Base-by-base conservation (phyloP, 2,797 vertebrate species). In the Miichthys miiuy region DNA sequence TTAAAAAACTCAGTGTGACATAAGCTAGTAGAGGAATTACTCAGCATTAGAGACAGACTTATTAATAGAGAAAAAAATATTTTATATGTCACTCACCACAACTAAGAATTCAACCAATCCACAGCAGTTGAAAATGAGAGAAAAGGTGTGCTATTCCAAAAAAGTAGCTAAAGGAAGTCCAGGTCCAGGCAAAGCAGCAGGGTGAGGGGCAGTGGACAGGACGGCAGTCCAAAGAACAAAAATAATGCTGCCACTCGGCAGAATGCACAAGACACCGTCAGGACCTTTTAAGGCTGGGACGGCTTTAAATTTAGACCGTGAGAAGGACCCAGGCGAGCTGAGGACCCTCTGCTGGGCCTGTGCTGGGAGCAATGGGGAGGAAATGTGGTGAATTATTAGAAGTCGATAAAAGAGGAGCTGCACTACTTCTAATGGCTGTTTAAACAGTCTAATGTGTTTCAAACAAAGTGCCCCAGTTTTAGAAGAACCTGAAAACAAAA, bases 241-340 rank as follows among this genome's bases (percentile, higher is more conserved):
- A 99, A 99, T 99, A 99, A 97, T 96, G 96, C 95, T 94, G 97
- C 96, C 95, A 96, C 96, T 97, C 96, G 94, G 94, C 95, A 97
- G 97, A 98, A 97, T 96, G 96, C 94, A 91, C 95, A 94, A 95
- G 94, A 95, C 93, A 88, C 94, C 95, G 88, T 95, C 95, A 94
- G 89, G 95, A 94, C 98, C 98, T 98, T 99, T 98, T 99, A 99
- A 97, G 98, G 98, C 91, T 87, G 96, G 93, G 83, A 78, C 90
- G 83, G 86, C 84, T 93, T 96, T 99, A 99, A 98, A 99, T 97
- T 97, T 99, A 99, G 97, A 96, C 94, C 88, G 61, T 83, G 87
- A 89, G 81, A 58, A 83, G 80, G 88, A 89, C 74, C 80, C 78
- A 60, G 60, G 50, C 41, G 57, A 80, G 70, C 77, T 54, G 47